Percentiles rank a stretch among this genome's conserved stretches.
Conservation (phyloP, 2,113 vertebrate species). For the Neolamprologus toae region DNA sequence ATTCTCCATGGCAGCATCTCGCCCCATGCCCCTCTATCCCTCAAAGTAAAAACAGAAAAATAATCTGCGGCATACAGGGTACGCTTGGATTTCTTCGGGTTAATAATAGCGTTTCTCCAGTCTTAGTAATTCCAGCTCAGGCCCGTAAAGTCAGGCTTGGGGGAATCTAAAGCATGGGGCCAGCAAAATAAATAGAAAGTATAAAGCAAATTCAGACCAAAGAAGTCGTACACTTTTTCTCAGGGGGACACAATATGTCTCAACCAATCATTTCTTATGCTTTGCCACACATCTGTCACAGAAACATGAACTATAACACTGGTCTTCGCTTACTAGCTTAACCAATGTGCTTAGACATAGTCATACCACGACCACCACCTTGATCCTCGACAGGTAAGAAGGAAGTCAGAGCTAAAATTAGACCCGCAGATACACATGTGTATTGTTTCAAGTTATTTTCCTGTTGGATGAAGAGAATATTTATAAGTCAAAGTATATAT, state of each 20-base stretch:
- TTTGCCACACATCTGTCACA: constrained; percentile 35
- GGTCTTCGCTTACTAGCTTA: neutral
- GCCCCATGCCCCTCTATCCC: neutral
- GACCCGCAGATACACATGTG: neutral
- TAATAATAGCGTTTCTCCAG: constrained; percentile 38
- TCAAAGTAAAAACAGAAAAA: constrained; percentile 8
- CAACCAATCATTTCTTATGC: constrained; percentile 45
- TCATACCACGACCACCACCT: neutral
- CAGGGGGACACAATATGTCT: constrained; percentile 39
- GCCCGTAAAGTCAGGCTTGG: neutral
- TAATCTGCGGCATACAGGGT: constrained; percentile 19
- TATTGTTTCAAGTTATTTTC: constrained; percentile 10
- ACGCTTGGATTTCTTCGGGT: constrained; percentile 13
- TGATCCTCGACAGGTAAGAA: constrained; percentile 4
- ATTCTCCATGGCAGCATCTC: constrained; percentile 44
- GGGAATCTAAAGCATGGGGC: constrained; percentile 1
- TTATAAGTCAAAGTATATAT: neutral
- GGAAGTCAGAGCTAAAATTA: constrained; percentile 42
- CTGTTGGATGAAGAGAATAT: neutral
- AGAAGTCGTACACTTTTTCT: constrained; percentile 29
- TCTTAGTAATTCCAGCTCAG: constrained; percentile 17
- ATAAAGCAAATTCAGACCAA: constrained; percentile 32
- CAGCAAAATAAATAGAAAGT: constrained; percentile 32
- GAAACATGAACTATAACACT: neutral
- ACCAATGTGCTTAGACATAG: constrained; percentile 20